Base-by-base conservation (phyloP, 1,140 invertebrate genomes). In the Saccostrea glomerata region DNA sequence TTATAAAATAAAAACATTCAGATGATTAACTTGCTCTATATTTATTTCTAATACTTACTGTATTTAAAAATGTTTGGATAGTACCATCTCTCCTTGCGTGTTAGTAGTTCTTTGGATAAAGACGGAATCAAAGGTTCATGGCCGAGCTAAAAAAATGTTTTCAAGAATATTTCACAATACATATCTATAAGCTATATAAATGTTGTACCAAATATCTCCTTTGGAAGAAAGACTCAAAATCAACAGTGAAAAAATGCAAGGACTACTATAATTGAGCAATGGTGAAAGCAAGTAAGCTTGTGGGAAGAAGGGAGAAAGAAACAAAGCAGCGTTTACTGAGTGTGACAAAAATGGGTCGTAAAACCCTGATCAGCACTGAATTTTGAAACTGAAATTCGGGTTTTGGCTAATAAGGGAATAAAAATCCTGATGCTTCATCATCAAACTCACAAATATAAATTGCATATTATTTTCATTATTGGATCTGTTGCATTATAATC, bases 1-100 rank as follows among this genome's bases (percentile, higher is more conserved):
- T 2, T 30, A 23, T 36, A n/a, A 15, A 36, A 17, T 17, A 77
- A 77, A 30, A 1, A 47, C 9, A 30, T 13, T 36, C 30, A 36
- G 1, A 36, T 36, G 30, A 36, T 36, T 47, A 82, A 36, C 15
- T 17, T 23, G 25, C 15, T 15, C 9, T 15, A 47, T 15, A 47
- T 47, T 6, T 30, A 82, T 25, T 36, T 82, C 20, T 20, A 20
- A 54, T 7, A 55, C 82, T 54, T 54, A 84, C 82, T 84, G 47
- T 84, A 84, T 84, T 84, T 54, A 23, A 84, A 84, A 9, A 84
- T 56, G 55, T 56, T 84, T 55, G 82, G 82, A 15, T 84, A 84
- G 40, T 84, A 84, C 47, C 55, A 84, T 84, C 55, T 54, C n/a
- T 54, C 47, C 47, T 54, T 36, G n/a, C 82, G 40, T 12, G 23